phyloP scores from a whole-genome alignment of 2,113 vertebrate genomes.

The Seriola aureovittata region DNA sequence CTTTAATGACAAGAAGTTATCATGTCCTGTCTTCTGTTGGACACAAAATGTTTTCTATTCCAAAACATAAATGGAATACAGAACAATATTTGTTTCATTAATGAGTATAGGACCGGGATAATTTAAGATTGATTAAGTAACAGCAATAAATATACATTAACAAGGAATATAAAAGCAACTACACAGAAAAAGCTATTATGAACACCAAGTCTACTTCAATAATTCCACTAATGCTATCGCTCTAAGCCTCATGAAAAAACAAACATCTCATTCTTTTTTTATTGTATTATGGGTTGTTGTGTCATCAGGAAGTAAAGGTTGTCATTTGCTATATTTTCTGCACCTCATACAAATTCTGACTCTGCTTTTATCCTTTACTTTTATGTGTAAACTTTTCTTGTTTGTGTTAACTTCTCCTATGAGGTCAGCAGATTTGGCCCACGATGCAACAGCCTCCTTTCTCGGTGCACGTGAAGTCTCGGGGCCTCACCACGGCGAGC shows the following conservation, averaged over 20 bases:
- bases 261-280: not conserved
- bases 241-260: not conserved
- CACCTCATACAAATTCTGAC: not conserved
- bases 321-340: not conserved
- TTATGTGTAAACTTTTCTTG: not conserved
- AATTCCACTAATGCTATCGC: no score
- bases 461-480: slow-evolving; percentile 46
- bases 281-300: not conserved
- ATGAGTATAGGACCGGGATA: no score
- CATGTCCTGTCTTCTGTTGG: not conserved
- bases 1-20: no score
- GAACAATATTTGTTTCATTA: no score
- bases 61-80: not conserved
- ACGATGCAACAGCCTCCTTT: slow-evolving; percentile 21
- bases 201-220: not conserved
- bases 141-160: not conserved
- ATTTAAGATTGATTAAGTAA: no score
- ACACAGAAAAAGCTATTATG: not conserved
- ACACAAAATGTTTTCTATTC: no score
- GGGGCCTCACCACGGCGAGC: slow-evolving; percentile 28
- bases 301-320: not conserved
- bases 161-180: not conserved
- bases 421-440: slow-evolving; percentile 47
- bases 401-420: not conserved
- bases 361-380: not conserved